phyloP scores from a whole-genome alignment of 2,113 vertebrate genomes.

The Myiagra hebetior region DNA sequence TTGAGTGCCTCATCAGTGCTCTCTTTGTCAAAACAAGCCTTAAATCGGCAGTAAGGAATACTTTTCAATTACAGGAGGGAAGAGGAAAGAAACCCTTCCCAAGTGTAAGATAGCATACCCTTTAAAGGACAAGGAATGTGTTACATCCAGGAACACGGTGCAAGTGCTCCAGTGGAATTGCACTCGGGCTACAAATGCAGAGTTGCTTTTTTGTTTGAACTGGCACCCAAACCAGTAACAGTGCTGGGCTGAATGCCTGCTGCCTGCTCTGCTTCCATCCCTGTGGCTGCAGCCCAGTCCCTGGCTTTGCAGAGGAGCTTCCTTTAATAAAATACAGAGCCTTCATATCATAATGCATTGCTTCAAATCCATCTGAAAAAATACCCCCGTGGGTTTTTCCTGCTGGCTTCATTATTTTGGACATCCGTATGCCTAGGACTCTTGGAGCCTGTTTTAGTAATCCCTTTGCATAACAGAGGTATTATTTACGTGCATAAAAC shows the following conservation, averaged over 20 bases:
- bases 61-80: slow-evolving; percentile 33
- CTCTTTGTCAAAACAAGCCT: slow-evolving; percentile 36
- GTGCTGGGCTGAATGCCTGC: background rate
- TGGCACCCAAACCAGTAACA: background rate
- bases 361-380: background rate
- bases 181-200: slow-evolving; percentile 14
- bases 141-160: slow-evolving; percentile 13
- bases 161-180: slow-evolving; percentile 49
- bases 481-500: background rate
- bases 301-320: background rate
- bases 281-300: background rate
- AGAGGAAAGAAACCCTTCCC: slow-evolving; percentile 33
- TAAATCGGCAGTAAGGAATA: slow-evolving; percentile 29
- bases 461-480: background rate
- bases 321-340: background rate
- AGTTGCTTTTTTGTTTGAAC: background rate
- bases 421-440: background rate
- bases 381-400: background rate
- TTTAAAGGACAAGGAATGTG: slow-evolving; percentile 74
- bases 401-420: background rate
- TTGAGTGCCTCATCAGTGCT: slow-evolving; percentile 40
- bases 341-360: background rate
- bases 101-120: slow-evolving; percentile 58
- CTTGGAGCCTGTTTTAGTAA: background rate
- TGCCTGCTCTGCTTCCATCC: background rate